Conservation (phyloP, 2,888 invertebrate genomes). For the Resseliella maxima region DNA sequence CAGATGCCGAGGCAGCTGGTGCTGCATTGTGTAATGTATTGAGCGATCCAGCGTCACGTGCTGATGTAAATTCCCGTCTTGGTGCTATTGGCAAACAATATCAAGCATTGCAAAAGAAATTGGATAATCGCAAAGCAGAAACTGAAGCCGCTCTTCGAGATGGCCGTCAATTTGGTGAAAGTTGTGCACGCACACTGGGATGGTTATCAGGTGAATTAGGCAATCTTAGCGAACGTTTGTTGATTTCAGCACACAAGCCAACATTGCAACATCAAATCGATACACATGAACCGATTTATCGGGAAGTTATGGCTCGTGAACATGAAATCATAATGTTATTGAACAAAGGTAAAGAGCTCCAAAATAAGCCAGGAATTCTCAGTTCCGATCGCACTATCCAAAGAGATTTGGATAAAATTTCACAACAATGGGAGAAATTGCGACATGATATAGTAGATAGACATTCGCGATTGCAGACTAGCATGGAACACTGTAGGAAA, state of each 20-base stretch:
- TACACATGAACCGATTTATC: conserved; percentile 88
- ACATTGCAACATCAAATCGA: conserved; percentile 88
- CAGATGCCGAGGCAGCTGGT: conserved; percentile 92
- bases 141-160: conserved; percentile 87
- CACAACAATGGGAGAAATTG: conserved; percentile 91
- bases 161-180: conserved; percentile 89
- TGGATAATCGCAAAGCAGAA: conserved; percentile 90
- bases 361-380: conserved; percentile 67
- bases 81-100: conserved; percentile 88
- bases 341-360: conserved; percentile 86
- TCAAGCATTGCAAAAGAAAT: conserved; percentile 87
- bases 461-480: conserved; percentile 86
- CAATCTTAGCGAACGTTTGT: conserved; percentile 79
- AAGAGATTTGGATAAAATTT: conserved; percentile 87
- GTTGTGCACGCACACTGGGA: conserved; percentile 87
- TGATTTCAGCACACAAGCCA: conserved; percentile 87
- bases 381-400: conserved; percentile 73
- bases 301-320: conserved; percentile 87
- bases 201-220: conserved; percentile 88
- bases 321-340: conserved; percentile 94
- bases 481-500: conserved; percentile 91
- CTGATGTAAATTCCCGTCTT: conserved; percentile 90
- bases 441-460: conserved; percentile 88
- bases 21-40: conserved; percentile 86
- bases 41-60: conserved; percentile 88